Percentiles rank a stretch among this genome's conserved stretches.
These are phyloP conservation scores for Graptemys geographica DNA, from an alignment of 2,797 vertebrate genomes.

Conservation along the genomic window DNA sequence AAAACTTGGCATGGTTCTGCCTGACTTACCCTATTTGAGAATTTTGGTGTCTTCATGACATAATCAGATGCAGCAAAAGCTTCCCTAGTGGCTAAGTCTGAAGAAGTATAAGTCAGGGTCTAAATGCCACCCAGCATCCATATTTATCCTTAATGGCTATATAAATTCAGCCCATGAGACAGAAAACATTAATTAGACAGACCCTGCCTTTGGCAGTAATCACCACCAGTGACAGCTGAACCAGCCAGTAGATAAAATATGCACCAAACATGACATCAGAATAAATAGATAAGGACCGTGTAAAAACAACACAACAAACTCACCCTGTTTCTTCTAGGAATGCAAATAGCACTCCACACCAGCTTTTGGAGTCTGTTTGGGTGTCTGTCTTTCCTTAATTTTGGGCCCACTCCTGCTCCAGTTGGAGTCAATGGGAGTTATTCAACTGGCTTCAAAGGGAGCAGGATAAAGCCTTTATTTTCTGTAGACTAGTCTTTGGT, in stretches of 20 bases:
- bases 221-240: conserved; percentile 12
- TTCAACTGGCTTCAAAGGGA: neutral
- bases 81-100: neutral
- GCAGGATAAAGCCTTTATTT: neutral
- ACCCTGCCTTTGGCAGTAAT: conserved; percentile 50
- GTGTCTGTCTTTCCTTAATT: neutral
- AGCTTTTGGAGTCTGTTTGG: neutral
- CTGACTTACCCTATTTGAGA: neutral
- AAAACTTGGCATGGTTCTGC: neutral
- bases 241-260: conserved; percentile 35
- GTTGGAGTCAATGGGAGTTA: neutral
- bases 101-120: neutral
- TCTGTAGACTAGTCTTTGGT: neutral
- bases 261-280: neutral
- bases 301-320: neutral
- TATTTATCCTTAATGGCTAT: conserved; percentile 23
- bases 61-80: neutral
- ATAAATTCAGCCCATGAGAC: conserved; percentile 57
- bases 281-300: neutral
- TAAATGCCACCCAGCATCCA: neutral
- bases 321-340: neutral
- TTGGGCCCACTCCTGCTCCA: neutral
- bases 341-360: neutral
- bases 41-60: neutral
- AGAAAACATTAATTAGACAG: conserved; percentile 56